A percentile compares a stretch with the other conserved stretches of the same genome.
Conservation (phyloP, 2,888 invertebrate genomes). For the Xylophagus ater region DNA sequence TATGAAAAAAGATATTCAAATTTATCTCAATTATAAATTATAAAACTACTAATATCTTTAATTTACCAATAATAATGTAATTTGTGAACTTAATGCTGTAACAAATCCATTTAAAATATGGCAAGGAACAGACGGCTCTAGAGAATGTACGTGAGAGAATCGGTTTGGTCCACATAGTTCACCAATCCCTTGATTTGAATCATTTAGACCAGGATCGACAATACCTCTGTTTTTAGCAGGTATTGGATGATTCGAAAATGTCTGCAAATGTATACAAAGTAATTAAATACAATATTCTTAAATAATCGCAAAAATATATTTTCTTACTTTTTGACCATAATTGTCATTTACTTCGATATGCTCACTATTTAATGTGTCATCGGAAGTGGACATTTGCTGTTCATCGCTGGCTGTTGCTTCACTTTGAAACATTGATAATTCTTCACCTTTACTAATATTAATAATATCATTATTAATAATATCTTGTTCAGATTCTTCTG, state of each 20-base stretch:
- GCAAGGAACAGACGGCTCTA: constrained; percentile 49
- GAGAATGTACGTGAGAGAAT: constrained; percentile 37
- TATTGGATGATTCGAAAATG: too few relatives aligned
- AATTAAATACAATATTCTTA: too few relatives aligned
- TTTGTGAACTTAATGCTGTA: constrained; percentile 50
- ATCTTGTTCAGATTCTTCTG: constrained; percentile 32
- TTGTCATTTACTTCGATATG: constrained; percentile 30
- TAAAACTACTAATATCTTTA: background rate
- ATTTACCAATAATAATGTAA: constrained; percentile 58
- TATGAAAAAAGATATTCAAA: constrained; percentile 17
- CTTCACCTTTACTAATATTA: constrained; percentile 14
- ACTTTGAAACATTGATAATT: constrained; percentile 1
- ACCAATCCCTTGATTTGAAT: background rate
- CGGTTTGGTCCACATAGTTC: constrained; percentile 36
- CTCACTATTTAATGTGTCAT: constrained; percentile 22
- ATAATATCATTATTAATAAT: constrained; percentile 23
- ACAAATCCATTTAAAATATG: constrained; percentile 52
- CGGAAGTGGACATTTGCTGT: constrained; percentile 15
- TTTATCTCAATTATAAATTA: background rate
- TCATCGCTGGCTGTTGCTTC: constrained; percentile 17
- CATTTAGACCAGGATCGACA: background rate
- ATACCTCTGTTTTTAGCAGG: constrained; percentile 1
- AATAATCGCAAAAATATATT: too few relatives aligned
- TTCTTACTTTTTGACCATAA: too few relatives aligned
- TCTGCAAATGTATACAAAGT: too few relatives aligned